A percentile compares a stretch with the other conserved stretches of the same genome.
phyloP scores from a whole-genome alignment of 1,140 invertebrate genomes.

The Rhyacophila brunnea region DNA sequence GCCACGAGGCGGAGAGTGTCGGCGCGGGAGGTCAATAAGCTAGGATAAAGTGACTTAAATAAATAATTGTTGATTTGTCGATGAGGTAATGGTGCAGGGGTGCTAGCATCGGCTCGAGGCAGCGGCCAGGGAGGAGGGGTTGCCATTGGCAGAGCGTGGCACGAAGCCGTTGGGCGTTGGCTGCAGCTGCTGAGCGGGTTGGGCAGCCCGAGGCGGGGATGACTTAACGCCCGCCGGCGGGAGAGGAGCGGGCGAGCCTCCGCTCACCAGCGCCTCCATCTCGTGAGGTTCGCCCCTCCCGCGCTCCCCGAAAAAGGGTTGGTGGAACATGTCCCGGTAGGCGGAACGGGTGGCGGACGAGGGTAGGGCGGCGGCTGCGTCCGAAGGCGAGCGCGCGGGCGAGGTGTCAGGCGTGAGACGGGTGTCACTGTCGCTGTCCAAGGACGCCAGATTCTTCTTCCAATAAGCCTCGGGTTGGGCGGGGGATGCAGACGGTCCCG shows the following conservation, averaged over 20 bases:
- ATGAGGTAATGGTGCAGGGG: neutral
- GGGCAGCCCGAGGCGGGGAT: neutral
- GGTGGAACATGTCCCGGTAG: conserved; percentile 22
- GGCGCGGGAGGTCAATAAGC: too few relatives aligned
- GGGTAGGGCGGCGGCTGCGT: neutral
- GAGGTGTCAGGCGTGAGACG: too few relatives aligned
- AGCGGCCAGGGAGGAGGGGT: conserved; percentile 22
- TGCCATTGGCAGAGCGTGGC: conserved; percentile 22
- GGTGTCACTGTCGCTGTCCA: neutral
- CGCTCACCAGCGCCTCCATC: conserved; percentile 24
- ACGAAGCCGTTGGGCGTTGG: conserved; percentile 23
- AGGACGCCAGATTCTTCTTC: neutral
- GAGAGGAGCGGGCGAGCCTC: neutral
- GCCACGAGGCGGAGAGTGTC: too few relatives aligned
- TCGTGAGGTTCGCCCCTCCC: conserved; percentile 27
- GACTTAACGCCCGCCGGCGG: neutral
- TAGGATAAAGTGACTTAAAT: too few relatives aligned
- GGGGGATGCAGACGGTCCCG: conserved; percentile 6
- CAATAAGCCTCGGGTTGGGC: neutral
- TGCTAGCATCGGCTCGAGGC: conserved; percentile 19
- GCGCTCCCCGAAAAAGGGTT: conserved; percentile 17
- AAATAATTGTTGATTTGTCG: conserved; percentile 1
- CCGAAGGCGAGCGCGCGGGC: neutral
- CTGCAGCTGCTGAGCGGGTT: neutral
- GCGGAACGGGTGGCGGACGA: conserved; percentile 4